These are phyloP conservation scores for Tadarida brasiliensis DNA, from an alignment of 2,797 vertebrate genomes.

Conservation along the genomic window DNA sequence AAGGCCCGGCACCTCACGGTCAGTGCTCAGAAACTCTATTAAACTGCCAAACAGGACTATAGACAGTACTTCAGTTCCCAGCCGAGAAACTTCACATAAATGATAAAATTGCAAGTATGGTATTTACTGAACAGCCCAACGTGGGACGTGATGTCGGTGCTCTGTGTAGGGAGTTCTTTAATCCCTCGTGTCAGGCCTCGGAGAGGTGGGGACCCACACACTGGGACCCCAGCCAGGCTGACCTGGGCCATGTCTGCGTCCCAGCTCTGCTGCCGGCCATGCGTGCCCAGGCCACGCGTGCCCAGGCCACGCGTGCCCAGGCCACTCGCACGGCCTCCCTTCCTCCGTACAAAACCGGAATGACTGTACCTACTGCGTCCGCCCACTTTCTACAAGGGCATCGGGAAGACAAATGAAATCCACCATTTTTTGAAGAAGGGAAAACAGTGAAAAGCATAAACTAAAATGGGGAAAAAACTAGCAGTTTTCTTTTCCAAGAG, in stretches of 20 bases:
- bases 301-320: background rate
- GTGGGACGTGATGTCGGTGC: background rate
- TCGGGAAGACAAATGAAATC: background rate
- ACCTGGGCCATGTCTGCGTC: background rate
- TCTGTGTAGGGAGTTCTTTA: accelerated
- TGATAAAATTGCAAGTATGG: background rate
- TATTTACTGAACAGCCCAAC: background rate
- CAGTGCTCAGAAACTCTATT: background rate
- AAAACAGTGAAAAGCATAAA: background rate
- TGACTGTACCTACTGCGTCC: too few relatives aligned
- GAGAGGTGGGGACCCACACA: background rate
- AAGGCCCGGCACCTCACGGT: background rate
- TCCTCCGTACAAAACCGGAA: too few relatives aligned
- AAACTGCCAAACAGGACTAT: background rate
- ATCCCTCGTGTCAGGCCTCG: background rate
- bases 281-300: too few relatives aligned
- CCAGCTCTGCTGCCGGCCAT: background rate
- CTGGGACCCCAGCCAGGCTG: background rate
- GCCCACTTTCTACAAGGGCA: background rate
- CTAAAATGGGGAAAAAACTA: background rate
- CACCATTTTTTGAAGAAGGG: background rate
- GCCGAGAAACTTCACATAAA: background rate
- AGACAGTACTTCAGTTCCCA: constrained; percentile 47
- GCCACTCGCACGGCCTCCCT: too few relatives aligned
- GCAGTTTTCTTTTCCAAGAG: background rate